phyloP scores from a whole-genome alignment of 2,797 vertebrate genomes.

The Typhlichthys subterraneus region DNA sequence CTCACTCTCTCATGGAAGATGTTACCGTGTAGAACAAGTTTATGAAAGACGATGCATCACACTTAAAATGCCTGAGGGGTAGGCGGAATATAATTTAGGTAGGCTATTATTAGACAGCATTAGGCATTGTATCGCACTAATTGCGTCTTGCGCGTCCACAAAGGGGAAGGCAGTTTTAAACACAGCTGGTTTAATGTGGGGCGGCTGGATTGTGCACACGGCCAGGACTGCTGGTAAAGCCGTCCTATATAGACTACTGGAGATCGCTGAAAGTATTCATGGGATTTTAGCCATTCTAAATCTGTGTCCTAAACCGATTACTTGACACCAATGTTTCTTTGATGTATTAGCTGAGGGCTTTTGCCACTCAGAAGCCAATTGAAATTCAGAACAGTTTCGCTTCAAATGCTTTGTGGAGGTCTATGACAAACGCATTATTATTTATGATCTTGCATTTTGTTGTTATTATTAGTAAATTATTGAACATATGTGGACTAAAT shows the following conservation, averaged over 20 bases:
- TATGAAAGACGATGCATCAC: conserved; percentile 67
- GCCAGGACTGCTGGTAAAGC: conserved; percentile 62
- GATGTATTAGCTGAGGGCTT: conserved; percentile 86
- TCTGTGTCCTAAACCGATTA: conserved; percentile 85
- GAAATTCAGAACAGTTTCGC: conserved; percentile 84
- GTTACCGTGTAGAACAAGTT: conserved; percentile 40
- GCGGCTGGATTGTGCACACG: conserved; percentile 70
- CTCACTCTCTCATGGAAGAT: not conserved
- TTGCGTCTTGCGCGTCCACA: conserved; percentile 58
- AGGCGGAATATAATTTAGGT: conserved; percentile 78
- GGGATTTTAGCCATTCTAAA: conserved; percentile 79
- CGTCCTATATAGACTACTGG: conserved; percentile 43
- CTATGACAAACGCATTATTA: conserved; percentile 81
- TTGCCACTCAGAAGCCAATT: conserved; percentile 84
- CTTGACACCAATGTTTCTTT: conserved; percentile 85
- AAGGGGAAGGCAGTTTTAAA: conserved; percentile 67
- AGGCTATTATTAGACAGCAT: conserved; percentile 78
- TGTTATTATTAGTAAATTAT: conserved; percentile 73
- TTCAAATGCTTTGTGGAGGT: conserved; percentile 82
- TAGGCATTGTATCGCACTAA: conserved; percentile 74
- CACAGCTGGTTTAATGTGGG: conserved; percentile 67
- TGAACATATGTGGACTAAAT: conserved; percentile 72
- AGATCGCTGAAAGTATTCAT: conserved; percentile 72
- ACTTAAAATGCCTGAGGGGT: conserved; percentile 71
- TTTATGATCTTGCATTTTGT: conserved; percentile 83